Percentiles rank a stretch among this genome's conserved stretches.
These are phyloP conservation scores for Drosophila insularis DNA, from an alignment of 1,140 invertebrate genomes.

Conservation along the genomic window DNA sequence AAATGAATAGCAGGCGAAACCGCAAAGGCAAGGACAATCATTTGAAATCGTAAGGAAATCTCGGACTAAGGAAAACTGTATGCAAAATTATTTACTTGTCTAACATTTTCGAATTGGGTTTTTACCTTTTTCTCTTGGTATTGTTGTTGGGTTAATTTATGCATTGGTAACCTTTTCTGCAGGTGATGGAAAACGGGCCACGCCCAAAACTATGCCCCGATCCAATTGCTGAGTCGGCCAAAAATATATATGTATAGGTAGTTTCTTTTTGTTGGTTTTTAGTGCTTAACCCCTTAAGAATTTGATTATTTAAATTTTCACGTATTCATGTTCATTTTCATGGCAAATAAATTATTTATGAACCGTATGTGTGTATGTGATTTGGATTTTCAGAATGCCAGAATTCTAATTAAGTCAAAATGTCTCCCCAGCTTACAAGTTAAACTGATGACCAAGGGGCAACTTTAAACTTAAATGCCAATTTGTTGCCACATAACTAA, in stretches of 20 bases:
- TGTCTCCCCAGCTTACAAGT: slow-evolving; percentile 49
- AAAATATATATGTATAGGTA: background rate
- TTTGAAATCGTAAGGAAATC: slow-evolving; percentile 25
- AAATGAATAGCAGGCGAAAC: slow-evolving; percentile 29
- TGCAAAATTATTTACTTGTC: slow-evolving; percentile 56
- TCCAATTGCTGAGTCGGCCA: background rate
- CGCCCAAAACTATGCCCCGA: background rate
- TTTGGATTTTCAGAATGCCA: slow-evolving; percentile 33
- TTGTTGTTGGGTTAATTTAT: slow-evolving; percentile 30
- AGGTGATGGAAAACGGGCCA: slow-evolving; percentile 30
- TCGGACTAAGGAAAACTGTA: slow-evolving; percentile 44
- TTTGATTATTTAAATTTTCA: slow-evolving; percentile 77
- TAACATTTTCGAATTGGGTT: background rate
- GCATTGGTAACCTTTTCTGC: slow-evolving; percentile 22
- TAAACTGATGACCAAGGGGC: slow-evolving; percentile 58
- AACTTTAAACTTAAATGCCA: slow-evolving; percentile 12
- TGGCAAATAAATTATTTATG: slow-evolving; percentile 73
- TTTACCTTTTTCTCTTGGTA: background rate
- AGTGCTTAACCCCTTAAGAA: slow-evolving; percentile 20
- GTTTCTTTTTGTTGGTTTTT: background rate
- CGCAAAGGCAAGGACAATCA: background rate
- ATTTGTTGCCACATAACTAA: slow-evolving; percentile 13
- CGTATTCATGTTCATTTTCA: slow-evolving; percentile 47
- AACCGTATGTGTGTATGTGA: slow-evolving; percentile 33
- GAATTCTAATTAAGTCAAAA: slow-evolving; percentile 72